Percentiles rank a stretch among this genome's conserved stretches.
Evolutionary conservation across 2,888 invertebrate species (phyloP).

Genomic region (Ichneumon xanthorius): DNA sequence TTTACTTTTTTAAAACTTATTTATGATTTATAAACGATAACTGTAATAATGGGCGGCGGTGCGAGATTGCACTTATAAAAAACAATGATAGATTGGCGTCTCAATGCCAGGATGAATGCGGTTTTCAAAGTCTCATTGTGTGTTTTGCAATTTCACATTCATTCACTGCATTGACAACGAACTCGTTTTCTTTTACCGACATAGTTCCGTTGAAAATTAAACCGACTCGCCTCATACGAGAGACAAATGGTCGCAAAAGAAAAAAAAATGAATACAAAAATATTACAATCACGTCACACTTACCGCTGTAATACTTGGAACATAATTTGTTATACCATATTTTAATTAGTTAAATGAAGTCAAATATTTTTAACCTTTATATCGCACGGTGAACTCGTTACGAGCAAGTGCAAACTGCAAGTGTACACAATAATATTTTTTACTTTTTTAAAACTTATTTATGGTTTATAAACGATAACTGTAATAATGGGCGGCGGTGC

Average conservation of each 20-base stretch:
- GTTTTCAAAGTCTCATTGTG: constrained; percentile 34
- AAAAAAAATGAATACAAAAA: no score
- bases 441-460: not conserved
- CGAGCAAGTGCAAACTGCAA: not conserved
- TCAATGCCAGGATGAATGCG: constrained; percentile 13
- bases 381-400: not conserved
- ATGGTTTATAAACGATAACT: constrained; percentile 32
- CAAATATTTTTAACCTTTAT: not conserved
- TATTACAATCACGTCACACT: not conserved
- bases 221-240: no score
- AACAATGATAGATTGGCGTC: constrained; percentile 10
- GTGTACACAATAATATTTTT: not conserved
- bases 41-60: constrained; percentile 41
- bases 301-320: not conserved
- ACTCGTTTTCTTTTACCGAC: constrained; percentile 2
- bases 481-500: constrained; percentile 38
- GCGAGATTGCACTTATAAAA: constrained; percentile 29
- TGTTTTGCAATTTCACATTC: not conserved
- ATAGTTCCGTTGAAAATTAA: not conserved
- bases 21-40: constrained; percentile 26
- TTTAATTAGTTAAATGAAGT: not conserved
- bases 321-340: not conserved
- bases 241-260: no score
- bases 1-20: not conserved
- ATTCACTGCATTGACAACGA: not conserved